Evolutionary conservation across 2,113 vertebrate species (phyloP), one percentile per base, ranked within the genome.

Genomic region (Acanthochromis polyacanthus): DNA sequence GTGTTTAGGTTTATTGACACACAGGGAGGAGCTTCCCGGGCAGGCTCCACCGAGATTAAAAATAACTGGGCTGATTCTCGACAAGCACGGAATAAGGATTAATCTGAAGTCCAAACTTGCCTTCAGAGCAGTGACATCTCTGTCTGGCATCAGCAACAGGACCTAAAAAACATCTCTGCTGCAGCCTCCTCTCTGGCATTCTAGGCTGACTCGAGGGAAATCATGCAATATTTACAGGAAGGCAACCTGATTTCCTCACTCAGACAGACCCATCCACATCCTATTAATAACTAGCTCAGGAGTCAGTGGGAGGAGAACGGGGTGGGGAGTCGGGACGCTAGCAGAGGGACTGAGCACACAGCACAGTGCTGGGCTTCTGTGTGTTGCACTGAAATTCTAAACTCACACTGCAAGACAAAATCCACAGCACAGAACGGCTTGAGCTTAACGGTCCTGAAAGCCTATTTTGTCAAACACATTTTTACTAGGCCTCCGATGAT

Each of bases 201-300:
- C 76, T 53, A 77, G 59, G 60, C 57, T 4, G 43, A 74, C 84
- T 89, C 67, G 1, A 64, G 89, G 88, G 90, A 91, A 87, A 91
- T 83, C 87, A 87, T 90, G 71, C 67, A 87, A 90, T 88, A 91
- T 93, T 93, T 93, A 94, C 84, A 75, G 83, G 76, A 86, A 87
- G 81, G 80, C 87, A 92, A 89, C 90, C 89, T 78, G 89, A 83
- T 92, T 93, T 93, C 83, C 77, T 89, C 83, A 57, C 46, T 79
- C 88, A 77, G 75, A 80, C 83, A 76, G 71, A 71, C 51, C 68
- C 59, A 58, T 75, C 77, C 73, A 45, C 58, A 25, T 38, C 50
- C 89, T 91, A 90, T 83, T 91, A 91, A 91, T 88, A 93, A 57
- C 77, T 14, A 8, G 32, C 30, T 51, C 60, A 65, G 58, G 74